These are phyloP conservation scores for Tyto alba DNA, from an alignment of 2,113 vertebrate genomes.

Conservation along the genomic window DNA sequence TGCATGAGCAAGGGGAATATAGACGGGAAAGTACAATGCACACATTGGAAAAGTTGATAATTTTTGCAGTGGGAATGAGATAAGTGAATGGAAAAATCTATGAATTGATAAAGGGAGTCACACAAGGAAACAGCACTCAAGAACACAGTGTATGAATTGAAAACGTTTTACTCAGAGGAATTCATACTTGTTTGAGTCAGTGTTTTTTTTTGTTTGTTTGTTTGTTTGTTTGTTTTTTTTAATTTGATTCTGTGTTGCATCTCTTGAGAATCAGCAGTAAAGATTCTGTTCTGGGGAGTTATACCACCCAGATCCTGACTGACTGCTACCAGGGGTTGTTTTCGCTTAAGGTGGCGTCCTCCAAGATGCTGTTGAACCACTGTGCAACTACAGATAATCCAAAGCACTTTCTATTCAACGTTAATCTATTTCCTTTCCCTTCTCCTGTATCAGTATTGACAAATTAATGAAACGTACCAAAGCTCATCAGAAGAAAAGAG, in stretches of 20 bases:
- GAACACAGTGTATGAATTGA: not conserved
- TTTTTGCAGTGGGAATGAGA: not conserved
- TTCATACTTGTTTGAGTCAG: not conserved
- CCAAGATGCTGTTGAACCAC: not conserved
- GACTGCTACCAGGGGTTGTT: not conserved
- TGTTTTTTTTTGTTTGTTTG: rapidly evolving
- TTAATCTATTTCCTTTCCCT: not conserved
- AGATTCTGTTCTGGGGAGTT: not conserved
- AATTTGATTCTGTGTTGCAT: not conserved
- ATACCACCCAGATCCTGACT: not conserved
- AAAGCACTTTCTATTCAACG: not conserved
- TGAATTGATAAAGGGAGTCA: not conserved
- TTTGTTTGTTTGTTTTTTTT: rapidly evolving
- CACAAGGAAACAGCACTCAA: not conserved
- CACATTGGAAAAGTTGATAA: not conserved
- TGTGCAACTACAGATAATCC: not conserved
- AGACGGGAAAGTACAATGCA: not conserved
- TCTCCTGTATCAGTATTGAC: not conserved
- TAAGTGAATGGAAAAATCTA: not conserved
- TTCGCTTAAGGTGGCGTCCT: not conserved
- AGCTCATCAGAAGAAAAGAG: not conserved
- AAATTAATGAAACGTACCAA: not conserved
- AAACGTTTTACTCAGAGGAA: not conserved
- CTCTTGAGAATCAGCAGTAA: not conserved
- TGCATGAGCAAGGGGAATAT: not conserved